Percentiles rank a stretch among this genome's conserved stretches.
These are phyloP conservation scores for Pheosia gnoma DNA, from an alignment of 2,888 invertebrate genomes.

Conservation along the genomic window DNA sequence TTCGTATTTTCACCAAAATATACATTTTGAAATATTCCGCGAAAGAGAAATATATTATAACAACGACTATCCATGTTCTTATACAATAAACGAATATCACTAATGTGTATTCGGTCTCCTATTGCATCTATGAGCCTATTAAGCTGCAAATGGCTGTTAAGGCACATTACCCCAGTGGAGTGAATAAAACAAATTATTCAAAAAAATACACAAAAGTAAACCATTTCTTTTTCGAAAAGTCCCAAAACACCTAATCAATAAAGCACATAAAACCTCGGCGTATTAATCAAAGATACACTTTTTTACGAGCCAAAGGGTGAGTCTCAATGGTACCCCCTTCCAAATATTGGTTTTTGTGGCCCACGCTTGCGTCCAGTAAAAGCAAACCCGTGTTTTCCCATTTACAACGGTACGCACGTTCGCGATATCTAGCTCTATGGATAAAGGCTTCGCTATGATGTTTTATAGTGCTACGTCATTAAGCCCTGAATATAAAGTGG, in stretches of 20 bases:
- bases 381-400: constrained; percentile 81
- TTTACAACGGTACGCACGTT: constrained; percentile 70
- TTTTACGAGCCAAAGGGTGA: constrained; percentile 75
- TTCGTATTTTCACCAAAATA: no score
- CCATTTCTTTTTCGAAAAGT: no score
- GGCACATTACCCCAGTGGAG: no score
- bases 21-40: no score
- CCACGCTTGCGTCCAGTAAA: constrained; percentile 73
- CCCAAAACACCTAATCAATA: constrained; percentile 36
- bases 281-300: constrained; percentile 80
- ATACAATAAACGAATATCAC: no score
- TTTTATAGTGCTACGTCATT: constrained; percentile 80
- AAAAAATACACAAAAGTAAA: no score
- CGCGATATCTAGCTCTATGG: constrained; percentile 67
- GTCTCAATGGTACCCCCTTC: constrained; percentile 77
- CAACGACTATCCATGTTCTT: no score
- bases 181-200: no score
- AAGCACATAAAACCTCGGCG: constrained; percentile 46
- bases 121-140: no score
- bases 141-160: no score
- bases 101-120: no score
- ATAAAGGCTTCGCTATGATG: constrained; percentile 70
- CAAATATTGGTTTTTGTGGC: constrained; percentile 82
- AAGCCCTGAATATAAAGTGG: constrained; percentile 79
- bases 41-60: no score